Percentiles rank a stretch among this genome's conserved stretches.
Conservation (phyloP, 2,888 invertebrate species). For the Kuschelorhynchus macadamiae region DNA sequence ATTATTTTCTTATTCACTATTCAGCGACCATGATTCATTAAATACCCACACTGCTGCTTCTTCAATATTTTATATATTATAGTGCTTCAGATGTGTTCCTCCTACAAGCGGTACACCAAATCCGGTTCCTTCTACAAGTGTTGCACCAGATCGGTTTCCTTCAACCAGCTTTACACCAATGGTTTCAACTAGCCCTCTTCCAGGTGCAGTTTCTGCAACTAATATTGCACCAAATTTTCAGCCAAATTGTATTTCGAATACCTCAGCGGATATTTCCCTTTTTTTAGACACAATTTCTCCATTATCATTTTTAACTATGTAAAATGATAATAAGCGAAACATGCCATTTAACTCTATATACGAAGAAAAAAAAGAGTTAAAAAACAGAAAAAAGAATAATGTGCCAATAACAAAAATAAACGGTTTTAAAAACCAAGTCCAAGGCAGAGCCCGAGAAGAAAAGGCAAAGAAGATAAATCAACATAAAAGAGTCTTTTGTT, state of each 20-base stretch:
- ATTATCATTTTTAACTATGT: background rate
- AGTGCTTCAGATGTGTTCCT: no score
- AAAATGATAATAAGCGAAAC: background rate
- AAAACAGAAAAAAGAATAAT: background rate
- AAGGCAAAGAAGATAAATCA: background rate
- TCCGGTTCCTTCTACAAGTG: background rate
- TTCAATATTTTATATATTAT: background rate
- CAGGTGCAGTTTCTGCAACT: no score
- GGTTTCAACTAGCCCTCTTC: no score
- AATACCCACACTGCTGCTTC: background rate
- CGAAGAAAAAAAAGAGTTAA: background rate
- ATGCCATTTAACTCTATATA: background rate
- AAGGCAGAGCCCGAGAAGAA: no score
- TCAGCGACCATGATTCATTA: background rate
- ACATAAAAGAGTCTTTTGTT: background rate
- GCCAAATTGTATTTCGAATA: background rate
- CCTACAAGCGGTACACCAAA: background rate
- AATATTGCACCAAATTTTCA: background rate
- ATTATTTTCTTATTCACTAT: conserved; percentile 3
- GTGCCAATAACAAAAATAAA: background rate
- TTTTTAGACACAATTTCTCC: background rate
- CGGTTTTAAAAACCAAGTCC: background rate
- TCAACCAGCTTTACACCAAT: background rate
- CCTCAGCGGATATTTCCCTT: background rate
- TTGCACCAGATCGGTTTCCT: background rate